Percentiles rank a stretch among this genome's conserved stretches.
Conservation (phyloP, 2,888 invertebrate genomes). For the Drosophila austrosaltans region DNA sequence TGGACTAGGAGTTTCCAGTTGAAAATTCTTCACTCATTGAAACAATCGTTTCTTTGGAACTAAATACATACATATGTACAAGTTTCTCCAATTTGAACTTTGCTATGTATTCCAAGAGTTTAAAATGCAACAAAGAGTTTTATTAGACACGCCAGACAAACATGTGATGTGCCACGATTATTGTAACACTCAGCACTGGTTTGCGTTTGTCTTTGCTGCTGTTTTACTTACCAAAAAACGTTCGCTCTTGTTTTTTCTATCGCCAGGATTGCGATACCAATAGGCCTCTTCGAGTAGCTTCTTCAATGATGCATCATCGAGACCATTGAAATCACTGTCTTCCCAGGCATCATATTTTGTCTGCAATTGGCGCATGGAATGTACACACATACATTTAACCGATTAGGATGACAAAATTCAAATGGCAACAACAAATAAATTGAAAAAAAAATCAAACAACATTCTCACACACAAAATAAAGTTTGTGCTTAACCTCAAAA, state of each 20-base stretch:
- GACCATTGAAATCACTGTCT: constrained; percentile 84
- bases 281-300: constrained; percentile 92
- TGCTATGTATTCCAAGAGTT: too few species aligned
- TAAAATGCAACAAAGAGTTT: too few species aligned
- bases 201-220: neutral
- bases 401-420: neutral
- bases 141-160: too few species aligned
- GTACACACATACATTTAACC: neutral
- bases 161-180: neutral
- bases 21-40: too few species aligned
- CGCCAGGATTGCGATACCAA: constrained; percentile 92
- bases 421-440: constrained; percentile 16
- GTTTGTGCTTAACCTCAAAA: constrained; percentile 53
- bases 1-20: too few species aligned
- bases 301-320: constrained; percentile 90
- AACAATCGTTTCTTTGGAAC: too few species aligned
- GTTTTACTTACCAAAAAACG: constrained; percentile 88
- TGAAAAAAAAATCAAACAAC: neutral
- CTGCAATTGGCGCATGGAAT: constrained; percentile 45
- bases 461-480: constrained; percentile 6
- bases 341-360: constrained; percentile 76
- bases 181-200: neutral
- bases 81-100: too few species aligned
- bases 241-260: constrained; percentile 92
- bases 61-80: too few species aligned